Percentiles rank a stretch among this genome's conserved stretches.
These are phyloP conservation scores for Sebastes taczanowskii DNA, from an alignment of 2,797 vertebrate genomes.

Conservation along the genomic window DNA sequence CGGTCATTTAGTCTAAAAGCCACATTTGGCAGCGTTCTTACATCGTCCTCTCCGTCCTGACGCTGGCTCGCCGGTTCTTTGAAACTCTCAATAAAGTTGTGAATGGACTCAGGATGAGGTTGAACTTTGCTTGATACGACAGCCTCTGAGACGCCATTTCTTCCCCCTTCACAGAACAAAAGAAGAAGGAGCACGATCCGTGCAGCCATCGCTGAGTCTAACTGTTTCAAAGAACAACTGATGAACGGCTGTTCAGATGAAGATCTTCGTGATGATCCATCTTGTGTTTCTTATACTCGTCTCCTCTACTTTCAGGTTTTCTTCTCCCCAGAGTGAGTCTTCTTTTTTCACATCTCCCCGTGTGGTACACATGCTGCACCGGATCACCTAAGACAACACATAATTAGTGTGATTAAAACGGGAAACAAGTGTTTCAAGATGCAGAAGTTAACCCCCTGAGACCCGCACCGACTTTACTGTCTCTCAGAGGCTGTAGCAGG, in stretches of 20 bases:
- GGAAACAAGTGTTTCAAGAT: constrained; percentile 27
- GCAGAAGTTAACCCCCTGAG: no score
- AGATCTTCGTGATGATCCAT: constrained; percentile 31
- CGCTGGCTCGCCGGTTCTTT: constrained; percentile 16
- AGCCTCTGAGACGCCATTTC: constrained; percentile 24
- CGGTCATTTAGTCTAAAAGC: constrained; percentile 16
- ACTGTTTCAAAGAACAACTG: constrained; percentile 16
- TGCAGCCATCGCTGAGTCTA: constrained; percentile 53
- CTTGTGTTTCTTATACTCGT: neutral
- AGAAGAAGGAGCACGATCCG: constrained; percentile 59
- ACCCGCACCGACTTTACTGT: no score
- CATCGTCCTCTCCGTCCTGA: constrained; percentile 12
- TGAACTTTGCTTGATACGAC: constrained; percentile 23
- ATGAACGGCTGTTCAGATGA: neutral
- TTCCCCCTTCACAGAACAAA: constrained; percentile 56
- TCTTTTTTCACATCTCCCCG: constrained; percentile 16
- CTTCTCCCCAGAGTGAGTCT: constrained; percentile 6
- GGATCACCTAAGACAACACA: constrained; percentile 60
- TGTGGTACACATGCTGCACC: constrained; percentile 25
- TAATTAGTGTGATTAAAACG: constrained; percentile 50
- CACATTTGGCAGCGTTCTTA: constrained; percentile 12
- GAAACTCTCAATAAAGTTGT: constrained; percentile 16
- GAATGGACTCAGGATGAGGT: constrained; percentile 19
- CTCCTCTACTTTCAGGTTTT: constrained; percentile 9
- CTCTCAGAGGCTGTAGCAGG: no score